Conservation (phyloP, 2,888 invertebrate species). For the Dynastes grantii region DNA sequence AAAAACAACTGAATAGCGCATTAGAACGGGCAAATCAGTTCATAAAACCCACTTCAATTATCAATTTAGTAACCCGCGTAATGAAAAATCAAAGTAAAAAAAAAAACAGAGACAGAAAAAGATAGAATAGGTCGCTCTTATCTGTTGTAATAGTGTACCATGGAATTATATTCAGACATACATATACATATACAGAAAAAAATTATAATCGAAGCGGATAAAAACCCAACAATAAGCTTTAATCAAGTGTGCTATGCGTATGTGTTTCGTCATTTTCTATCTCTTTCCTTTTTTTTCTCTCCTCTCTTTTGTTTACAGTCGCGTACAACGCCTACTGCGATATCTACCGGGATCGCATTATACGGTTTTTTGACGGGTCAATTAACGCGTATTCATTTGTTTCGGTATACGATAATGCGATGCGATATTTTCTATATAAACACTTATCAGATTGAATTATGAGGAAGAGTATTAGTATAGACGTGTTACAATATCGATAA, state of each 20-base stretch:
- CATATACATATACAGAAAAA: too few species aligned
- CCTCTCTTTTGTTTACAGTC: too few species aligned
- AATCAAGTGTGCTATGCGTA: not conserved
- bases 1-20: not conserved
- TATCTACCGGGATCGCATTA: not conserved
- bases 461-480: too few species aligned
- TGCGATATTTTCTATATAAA: not conserved
- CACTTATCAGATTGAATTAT: too few species aligned
- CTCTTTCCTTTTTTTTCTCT: too few species aligned
- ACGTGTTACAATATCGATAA: too few species aligned
- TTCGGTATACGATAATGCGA: not conserved
- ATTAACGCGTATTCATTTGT: conserved; percentile 12
- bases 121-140: too few species aligned
- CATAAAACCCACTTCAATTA: conserved; percentile 9
- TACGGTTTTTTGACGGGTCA: not conserved
- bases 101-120: not conserved
- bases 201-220: not conserved
- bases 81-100: not conserved
- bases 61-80: not conserved
- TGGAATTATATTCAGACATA: too few species aligned
- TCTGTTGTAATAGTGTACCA: too few species aligned
- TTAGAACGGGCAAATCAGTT: not conserved
- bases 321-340: not conserved
- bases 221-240: conserved; percentile 1
- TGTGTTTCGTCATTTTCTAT: too few species aligned